Conservation (phyloP, 23 tunicate species). For the Clavelina lepadiformis region DNA sequence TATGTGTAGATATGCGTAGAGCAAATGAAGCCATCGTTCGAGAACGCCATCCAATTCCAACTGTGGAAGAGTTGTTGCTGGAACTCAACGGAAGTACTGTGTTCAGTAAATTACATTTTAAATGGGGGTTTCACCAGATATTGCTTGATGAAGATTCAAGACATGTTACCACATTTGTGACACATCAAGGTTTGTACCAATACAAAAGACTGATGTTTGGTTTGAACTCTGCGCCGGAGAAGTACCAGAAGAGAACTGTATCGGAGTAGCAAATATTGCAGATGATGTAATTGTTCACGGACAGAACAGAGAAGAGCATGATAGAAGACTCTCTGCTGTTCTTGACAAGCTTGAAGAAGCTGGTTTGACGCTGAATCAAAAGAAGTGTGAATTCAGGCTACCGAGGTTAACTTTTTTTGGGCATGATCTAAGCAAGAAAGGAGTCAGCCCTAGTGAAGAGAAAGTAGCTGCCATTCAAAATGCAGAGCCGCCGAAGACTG, state of each 20-base stretch:
- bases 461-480: constrained; percentile 15
- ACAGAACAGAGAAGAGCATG: constrained; percentile 6
- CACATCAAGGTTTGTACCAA: constrained; percentile 15
- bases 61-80: constrained; percentile 29
- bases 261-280: constrained; percentile 34
- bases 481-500: constrained; percentile 22
- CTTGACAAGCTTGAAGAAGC: constrained; percentile 5
- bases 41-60: constrained; percentile 25
- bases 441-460: constrained; percentile 19
- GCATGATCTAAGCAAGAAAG: constrained; percentile 17
- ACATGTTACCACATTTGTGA: constrained; percentile 17
- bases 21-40: constrained; percentile 20
- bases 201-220: constrained; percentile 29
- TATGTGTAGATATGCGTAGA: constrained; percentile 21
- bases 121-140: constrained; percentile 33
- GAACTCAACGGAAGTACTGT: constrained; percentile 15
- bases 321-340: constrained; percentile 3
- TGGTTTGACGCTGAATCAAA: constrained; percentile 10
- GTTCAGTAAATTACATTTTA: constrained; percentile 21
- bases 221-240: constrained; percentile 33
- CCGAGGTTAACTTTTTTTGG: constrained; percentile 12
- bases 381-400: constrained; percentile 14
- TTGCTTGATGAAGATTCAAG: constrained; percentile 8
- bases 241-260: constrained; percentile 38
- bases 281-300: constrained; percentile 40